Conservation (phyloP, 2,888 invertebrate species). For the Erebia ligea region DNA sequence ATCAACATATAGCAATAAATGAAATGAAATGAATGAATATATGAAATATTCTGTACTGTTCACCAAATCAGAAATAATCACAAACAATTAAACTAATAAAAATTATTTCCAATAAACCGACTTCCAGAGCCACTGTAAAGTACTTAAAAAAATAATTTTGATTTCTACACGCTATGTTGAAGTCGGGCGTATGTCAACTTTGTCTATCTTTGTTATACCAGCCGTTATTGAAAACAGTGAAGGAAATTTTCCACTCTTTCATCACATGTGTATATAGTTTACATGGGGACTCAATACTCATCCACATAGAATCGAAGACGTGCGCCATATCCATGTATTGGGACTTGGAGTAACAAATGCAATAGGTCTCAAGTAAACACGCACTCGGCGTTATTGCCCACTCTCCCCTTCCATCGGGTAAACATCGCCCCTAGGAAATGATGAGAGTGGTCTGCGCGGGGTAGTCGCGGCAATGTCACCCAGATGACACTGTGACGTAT, state of each 20-base stretch:
- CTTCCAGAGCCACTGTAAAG: no score
- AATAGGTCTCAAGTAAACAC: constrained; percentile 64
- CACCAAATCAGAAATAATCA: no score
- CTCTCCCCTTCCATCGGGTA: constrained; percentile 51
- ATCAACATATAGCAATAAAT: no score
- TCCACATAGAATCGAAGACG: constrained; percentile 14
- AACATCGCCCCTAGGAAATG: constrained; percentile 79
- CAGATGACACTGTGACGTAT: constrained; percentile 39
- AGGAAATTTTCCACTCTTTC: constrained; percentile 4
- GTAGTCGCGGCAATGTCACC: constrained; percentile 32
- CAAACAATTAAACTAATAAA: no score
- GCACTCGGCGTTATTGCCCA: constrained; percentile 61
- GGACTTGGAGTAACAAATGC: constrained; percentile 52
- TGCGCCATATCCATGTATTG: constrained; percentile 28
- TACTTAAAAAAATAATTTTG: no score
- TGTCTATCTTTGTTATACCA: no score
- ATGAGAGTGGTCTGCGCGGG: constrained; percentile 63
- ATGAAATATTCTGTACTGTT: no score
- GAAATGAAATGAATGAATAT: no score
- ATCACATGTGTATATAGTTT: not conserved
- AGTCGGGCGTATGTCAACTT: no score
- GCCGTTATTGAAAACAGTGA: not conserved
- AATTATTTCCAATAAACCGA: no score
- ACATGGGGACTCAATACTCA: not conserved
- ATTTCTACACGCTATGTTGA: no score